Evolutionary conservation across 1,140 invertebrate species (phyloP).

Genomic region (Archegozetes longisetosus): DNA sequence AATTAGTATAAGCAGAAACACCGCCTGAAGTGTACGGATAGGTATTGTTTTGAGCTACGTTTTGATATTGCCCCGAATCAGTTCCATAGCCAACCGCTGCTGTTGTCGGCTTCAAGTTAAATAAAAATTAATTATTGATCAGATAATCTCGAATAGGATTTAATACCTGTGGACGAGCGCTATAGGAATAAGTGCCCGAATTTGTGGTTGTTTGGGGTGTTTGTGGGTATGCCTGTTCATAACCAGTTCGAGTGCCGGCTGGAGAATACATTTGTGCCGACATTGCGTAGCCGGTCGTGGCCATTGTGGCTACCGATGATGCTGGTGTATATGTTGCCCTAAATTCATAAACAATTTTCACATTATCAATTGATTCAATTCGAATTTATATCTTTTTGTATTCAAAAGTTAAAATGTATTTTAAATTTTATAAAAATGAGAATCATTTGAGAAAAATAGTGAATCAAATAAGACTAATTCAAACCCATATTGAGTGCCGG

Average conservation of each 20-base stretch:
- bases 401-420: too few species aligned
- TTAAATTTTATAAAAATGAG: too few species aligned
- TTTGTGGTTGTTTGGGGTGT: constrained; percentile 15
- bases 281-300: constrained; percentile 2
- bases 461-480: too few species aligned
- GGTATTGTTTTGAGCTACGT: not conserved
- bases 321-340: not conserved
- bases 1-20: constrained; percentile 10
- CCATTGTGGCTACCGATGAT: not conserved
- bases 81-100: not conserved
- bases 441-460: too few species aligned
- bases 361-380: not conserved
- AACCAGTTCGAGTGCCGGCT: not conserved
- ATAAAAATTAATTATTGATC: not conserved
- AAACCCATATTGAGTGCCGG: constrained; percentile 19
- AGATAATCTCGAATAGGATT: not conserved
- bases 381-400: too few species aligned
- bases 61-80: not conserved
- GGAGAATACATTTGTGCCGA: constrained; percentile 10
- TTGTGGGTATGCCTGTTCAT: not conserved
- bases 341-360: constrained; percentile 4
- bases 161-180: constrained; percentile 17
- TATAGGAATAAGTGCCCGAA: constrained; percentile 21
- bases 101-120: not conserved
- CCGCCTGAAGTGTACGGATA: not conserved